Evolutionary conservation across 2,113 vertebrate genomes (phyloP), one percentile per base, ranked within the genome.

Genomic region (Lampris megalopsis): DNA sequence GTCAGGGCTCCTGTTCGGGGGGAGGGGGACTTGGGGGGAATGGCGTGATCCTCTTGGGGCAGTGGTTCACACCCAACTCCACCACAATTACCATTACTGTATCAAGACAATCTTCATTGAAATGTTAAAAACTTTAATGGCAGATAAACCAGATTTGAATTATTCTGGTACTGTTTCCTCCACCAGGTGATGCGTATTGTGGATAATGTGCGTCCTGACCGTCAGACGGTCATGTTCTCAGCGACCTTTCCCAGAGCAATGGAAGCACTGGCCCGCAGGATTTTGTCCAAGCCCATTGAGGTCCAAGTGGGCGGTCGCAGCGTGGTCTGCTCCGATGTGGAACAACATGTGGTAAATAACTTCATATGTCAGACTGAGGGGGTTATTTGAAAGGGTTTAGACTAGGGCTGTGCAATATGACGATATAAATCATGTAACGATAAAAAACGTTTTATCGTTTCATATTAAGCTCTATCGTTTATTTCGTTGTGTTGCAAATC

Each of bases 191-290:
- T 99, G 98, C 97, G 98, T 63, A 98, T 99, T 82, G 95, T 99
- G 88, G 98, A 99, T 91, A 99, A 99, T 65, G 93, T 99, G 45
- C 93, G 98, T 67, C 98, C 98, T 10, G 98, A 99, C 82, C 96
- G 98, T 6, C 98, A 99, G 94, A 99, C 98, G 0, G 98, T 99
- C 83, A 99, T 99, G 97, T 99, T 99, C 92, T 99, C 98, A 1
- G 98, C 98, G 71, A 99, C 98, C 49, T 99, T 99, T 42, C 98
- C 98, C 73, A 94, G 98, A 93, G 96, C 97, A 54, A 99, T 99
- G 98, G 98, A 99, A 89, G 98, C 98, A 0, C 89, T 99, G 89
- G 98, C 98, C 73, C 95, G 98, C 5, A 94, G 98, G 81, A 99
- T 99, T 86, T 91, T 99, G 4, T 92, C 90, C 45, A 99, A 99